These are phyloP conservation scores for Epinephelus malabaricus DNA, from an alignment of 2,797 vertebrate genomes.

Conservation along the genomic window DNA sequence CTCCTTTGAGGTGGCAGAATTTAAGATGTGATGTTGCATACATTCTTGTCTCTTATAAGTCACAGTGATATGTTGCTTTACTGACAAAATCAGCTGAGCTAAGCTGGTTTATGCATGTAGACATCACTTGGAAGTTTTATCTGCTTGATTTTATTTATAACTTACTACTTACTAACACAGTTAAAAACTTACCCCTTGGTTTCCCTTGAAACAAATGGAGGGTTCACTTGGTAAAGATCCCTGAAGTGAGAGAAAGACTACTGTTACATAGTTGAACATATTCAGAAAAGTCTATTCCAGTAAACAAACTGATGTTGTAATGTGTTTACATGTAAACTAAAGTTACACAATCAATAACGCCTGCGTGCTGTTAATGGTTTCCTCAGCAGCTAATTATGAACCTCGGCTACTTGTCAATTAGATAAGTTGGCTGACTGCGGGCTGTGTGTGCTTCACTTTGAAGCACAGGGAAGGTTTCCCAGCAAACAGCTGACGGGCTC, in stretches of 20 bases:
- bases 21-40: neutral
- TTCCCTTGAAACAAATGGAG: conserved; percentile 87
- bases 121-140: neutral
- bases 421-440: conserved; percentile 39
- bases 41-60: neutral
- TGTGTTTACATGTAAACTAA: conserved; percentile 20
- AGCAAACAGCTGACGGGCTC: conserved; percentile 61
- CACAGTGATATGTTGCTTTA: neutral
- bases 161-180: neutral
- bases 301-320: conserved; percentile 21
- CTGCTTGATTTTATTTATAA: neutral
- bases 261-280: neutral
- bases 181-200: conserved; percentile 85
- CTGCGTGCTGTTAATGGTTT: conserved; percentile 17
- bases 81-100: conserved; percentile 5
- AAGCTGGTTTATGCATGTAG: neutral
- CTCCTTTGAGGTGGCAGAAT: conserved; percentile 9
- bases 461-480: conserved; percentile 42
- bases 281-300: neutral
- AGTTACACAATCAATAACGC: conserved; percentile 41
- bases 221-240: conserved; percentile 78
- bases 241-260: conserved; percentile 51
- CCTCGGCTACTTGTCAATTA: conserved; percentile 37
- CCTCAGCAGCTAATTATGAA: conserved; percentile 48
- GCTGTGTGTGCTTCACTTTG: conserved; percentile 25